These are phyloP conservation scores for Thripadectes ignobilis DNA, from an alignment of 2,797 vertebrate species.

Conservation along the genomic window DNA sequence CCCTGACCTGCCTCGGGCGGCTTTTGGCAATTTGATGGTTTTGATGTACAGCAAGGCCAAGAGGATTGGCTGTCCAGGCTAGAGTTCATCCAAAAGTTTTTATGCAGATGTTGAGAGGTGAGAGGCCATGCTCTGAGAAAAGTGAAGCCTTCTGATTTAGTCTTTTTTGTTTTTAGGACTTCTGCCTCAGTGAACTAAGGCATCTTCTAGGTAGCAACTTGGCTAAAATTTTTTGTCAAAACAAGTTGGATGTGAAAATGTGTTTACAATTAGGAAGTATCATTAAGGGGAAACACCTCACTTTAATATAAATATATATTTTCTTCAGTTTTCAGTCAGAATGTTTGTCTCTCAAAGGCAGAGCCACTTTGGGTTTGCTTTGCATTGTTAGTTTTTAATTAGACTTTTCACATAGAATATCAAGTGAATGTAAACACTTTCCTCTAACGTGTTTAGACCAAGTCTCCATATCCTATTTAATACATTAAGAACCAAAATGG, in stretches of 20 bases:
- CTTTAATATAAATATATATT: not conserved
- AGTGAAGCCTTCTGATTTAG: not conserved
- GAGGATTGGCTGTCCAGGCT: not conserved
- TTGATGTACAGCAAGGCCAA: not conserved
- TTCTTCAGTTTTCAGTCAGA: not conserved
- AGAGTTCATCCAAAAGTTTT: not conserved
- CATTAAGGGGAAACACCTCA: not conserved
- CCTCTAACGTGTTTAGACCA: not conserved
- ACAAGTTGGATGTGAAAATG: not conserved
- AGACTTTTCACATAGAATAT: not conserved
- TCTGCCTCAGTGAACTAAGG: accelerated
- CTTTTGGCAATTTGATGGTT: not conserved
- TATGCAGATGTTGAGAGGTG: not conserved
- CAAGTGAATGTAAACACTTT: not conserved
- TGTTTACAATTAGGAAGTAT: not conserved
- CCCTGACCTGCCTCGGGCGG: accelerated
- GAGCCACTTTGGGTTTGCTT: accelerated
- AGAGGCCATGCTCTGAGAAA: not conserved
- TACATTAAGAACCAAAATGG: not conserved
- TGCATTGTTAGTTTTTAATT: not conserved
- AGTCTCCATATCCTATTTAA: not conserved
- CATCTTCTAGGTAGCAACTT: not conserved
- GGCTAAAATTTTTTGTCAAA: not conserved
- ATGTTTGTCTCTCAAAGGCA: not conserved
- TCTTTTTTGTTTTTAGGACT: not conserved